Evolutionary conservation across 1,140 invertebrate species (phyloP).

Genomic region (Drusus annulatus): DNA sequence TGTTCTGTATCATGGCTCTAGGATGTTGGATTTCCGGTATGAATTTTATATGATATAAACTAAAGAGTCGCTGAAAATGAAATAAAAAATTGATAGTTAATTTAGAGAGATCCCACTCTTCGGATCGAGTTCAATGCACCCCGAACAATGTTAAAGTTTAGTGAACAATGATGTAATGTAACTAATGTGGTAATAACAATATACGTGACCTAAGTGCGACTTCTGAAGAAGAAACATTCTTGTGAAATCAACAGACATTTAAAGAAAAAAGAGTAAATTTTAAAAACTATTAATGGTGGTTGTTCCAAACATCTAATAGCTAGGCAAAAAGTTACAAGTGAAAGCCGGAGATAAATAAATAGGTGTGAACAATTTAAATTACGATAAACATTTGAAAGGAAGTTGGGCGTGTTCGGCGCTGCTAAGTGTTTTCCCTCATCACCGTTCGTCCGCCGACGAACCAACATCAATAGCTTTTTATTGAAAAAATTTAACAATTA

Average conservation of each 20-base stretch:
- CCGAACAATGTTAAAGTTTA: neutral
- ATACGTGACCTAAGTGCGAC: conserved; percentile 1
- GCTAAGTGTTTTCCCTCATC: neutral
- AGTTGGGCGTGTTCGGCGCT: neutral
- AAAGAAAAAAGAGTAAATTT: neutral
- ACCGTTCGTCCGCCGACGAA: neutral
- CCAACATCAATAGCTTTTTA: neutral
- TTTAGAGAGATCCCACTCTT: conserved; percentile 50
- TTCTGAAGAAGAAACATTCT: conserved; percentile 15
- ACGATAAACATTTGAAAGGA: conserved; percentile 29
- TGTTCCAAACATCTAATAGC: conserved; percentile 30
- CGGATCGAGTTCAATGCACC: conserved; percentile 39
- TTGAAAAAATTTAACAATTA: neutral
- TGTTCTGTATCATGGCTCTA: conserved; percentile 26
- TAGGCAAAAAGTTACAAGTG: conserved; percentile 24
- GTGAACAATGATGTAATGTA: conserved; percentile 9
- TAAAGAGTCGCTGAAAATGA: conserved; percentile 18
- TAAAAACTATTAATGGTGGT: conserved; percentile 37
- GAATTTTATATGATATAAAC: conserved; percentile 44
- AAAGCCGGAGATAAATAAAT: conserved; percentile 1
- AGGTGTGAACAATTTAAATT: conserved; percentile 22
- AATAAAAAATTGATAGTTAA: conserved; percentile 29
- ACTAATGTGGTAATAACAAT: conserved; percentile 15
- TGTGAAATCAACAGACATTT: conserved; percentile 5
- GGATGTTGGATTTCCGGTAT: conserved; percentile 33